phyloP scores from a whole-genome alignment of 30 jellyfish, hydroid and myxozoan species.

The Chrysaora quinquecirrha region DNA sequence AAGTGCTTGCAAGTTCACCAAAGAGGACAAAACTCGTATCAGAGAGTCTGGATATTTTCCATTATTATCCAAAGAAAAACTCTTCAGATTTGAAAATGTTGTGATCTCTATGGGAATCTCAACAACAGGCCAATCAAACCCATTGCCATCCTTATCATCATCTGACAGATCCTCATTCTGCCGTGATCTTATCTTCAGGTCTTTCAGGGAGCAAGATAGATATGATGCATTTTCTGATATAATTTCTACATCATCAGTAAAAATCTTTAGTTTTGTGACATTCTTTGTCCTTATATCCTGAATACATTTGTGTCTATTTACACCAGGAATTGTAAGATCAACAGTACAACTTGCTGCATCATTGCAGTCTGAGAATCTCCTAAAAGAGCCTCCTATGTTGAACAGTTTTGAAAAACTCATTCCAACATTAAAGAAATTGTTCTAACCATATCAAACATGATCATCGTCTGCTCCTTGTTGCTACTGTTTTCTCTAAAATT shows the following conservation, averaged over 20 bases:
- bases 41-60: not conserved
- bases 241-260: slow-evolving; percentile 4
- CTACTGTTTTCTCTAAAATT: no score
- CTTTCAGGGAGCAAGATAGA: not conserved
- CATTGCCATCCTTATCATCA: not conserved
- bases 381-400: no score
- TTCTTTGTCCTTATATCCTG: not conserved
- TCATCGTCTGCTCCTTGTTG: no score
- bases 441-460: no score
- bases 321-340: not conserved
- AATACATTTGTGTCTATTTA: not conserved
- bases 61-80: slow-evolving; percentile 28
- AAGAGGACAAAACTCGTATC: not conserved
- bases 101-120: not conserved
- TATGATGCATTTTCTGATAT: not conserved
- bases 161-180: not conserved
- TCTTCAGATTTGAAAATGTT: not conserved
- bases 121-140: not conserved
- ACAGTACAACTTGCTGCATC: no score
- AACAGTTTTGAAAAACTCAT: no score
- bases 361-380: no score
- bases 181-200: slow-evolving; percentile 14
- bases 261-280: not conserved
- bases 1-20: slow-evolving; percentile 5
- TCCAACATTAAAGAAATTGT: no score